Evolutionary conservation across 2,797 vertebrate species (phyloP).

Genomic region (Dromococcyx pavoninus): DNA sequence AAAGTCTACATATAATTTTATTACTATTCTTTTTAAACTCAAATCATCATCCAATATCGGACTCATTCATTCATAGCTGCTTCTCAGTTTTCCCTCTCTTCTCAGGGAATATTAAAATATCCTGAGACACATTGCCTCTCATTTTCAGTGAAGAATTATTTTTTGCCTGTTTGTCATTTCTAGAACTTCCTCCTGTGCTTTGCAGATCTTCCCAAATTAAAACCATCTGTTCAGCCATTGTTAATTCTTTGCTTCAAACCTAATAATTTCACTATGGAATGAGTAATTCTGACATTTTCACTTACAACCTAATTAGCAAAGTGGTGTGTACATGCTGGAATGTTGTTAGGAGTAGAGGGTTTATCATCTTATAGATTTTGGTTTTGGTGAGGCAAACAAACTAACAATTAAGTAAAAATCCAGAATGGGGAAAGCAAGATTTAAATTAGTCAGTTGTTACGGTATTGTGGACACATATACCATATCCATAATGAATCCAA

Average conservation of each 20-base stretch:
- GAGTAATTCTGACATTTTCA: conserved; percentile 5
- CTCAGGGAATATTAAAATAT: neutral
- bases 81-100: neutral
- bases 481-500: neutral
- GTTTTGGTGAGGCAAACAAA: conserved; percentile 12
- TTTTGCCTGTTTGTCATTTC: conserved; percentile 23
- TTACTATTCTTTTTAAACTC: neutral
- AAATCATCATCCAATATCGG: neutral
- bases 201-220: conserved; percentile 15
- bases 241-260: conserved; percentile 27
- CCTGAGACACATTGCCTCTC: neutral
- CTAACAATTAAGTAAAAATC: conserved; percentile 41
- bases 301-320: neutral
- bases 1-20: neutral
- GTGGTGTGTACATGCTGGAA: neutral
- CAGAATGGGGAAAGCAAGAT: conserved; percentile 40
- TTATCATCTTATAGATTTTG: neutral
- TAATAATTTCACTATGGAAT: neutral
- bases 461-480: neutral
- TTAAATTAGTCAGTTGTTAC: conserved; percentile 33
- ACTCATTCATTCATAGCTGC: neutral
- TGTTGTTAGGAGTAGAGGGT: neutral
- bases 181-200: neutral
- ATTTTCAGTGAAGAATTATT: neutral
- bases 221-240: conserved; percentile 19